phyloP scores from a whole-genome alignment of 1,140 invertebrate species.

The Eciton burchellii region DNA sequence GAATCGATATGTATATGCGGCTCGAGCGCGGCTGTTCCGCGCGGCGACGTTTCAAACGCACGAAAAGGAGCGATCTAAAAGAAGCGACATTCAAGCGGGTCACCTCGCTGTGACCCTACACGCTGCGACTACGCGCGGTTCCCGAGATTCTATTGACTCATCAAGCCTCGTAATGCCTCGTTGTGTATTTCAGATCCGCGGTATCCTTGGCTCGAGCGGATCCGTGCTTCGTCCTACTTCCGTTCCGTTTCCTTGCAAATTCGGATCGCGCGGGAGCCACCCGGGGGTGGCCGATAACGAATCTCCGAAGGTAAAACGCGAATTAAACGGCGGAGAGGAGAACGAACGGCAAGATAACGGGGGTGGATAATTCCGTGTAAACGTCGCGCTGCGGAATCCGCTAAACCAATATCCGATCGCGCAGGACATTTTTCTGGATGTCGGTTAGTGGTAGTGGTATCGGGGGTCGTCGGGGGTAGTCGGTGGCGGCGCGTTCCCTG shows the following conservation, averaged over 20 bases:
- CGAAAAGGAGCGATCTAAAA: neutral
- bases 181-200: no score
- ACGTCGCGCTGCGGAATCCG: constrained; percentile 24
- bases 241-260: neutral
- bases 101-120: no score
- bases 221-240: neutral
- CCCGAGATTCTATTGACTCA: no score
- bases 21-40: constrained; percentile 17
- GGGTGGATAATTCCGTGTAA: constrained; percentile 28
- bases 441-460: constrained; percentile 50
- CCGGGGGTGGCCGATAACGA: constrained; percentile 13
- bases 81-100: neutral
- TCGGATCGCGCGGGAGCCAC: neutral
- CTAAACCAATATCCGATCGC: constrained; percentile 54
- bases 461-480: constrained; percentile 5
- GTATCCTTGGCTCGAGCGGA: neutral
- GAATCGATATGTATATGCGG: constrained; percentile 79
- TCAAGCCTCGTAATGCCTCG: no score
- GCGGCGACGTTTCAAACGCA: constrained; percentile 2
- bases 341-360: no score
- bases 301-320: constrained; percentile 39
- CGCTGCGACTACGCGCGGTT: no score
- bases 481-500: constrained; percentile 55
- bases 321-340: constrained; percentile 8
- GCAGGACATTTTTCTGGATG: constrained; percentile 61